phyloP scores from a whole-genome alignment of 1,140 invertebrate species.

The Heterodera carotae region DNA sequence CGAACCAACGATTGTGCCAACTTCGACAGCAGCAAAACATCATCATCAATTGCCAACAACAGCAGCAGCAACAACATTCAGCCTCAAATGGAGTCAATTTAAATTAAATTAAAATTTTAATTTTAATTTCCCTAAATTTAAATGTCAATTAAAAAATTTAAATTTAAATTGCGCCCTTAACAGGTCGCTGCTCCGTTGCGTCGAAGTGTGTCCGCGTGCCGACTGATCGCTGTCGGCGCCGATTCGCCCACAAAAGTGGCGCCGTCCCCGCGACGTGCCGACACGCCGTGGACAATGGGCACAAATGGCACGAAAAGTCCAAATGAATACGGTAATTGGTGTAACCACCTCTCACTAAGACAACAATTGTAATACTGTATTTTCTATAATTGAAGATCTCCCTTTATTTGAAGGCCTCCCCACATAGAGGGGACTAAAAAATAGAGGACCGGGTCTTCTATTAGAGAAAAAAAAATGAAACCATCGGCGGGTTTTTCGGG shows the following conservation, averaged over 20 bases:
- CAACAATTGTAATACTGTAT: constrained; percentile 6
- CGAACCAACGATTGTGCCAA: constrained; percentile 24
- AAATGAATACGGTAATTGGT: not conserved
- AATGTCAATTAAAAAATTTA: not conserved
- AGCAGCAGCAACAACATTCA: not conserved
- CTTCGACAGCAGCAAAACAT: not conserved
- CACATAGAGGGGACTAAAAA: too few species aligned
- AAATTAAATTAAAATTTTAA: constrained; percentile 27
- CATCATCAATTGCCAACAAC: not conserved
- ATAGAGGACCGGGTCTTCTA: too few species aligned
- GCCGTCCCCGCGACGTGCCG: not conserved
- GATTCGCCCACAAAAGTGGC: not conserved
- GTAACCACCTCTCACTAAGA: too few species aligned
- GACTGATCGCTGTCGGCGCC: constrained; percentile 17
- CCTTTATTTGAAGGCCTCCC: too few species aligned
- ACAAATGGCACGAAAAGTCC: not conserved
- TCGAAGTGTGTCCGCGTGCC: constrained; percentile 28
- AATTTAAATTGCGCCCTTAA: not conserved
- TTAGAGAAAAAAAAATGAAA: too few species aligned
- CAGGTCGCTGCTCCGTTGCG: not conserved
- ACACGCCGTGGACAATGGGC: not conserved
- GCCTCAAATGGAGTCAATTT: constrained; percentile 12
- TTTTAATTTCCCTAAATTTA: not conserved
- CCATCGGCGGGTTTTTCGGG: too few species aligned
- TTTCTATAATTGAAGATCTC: too few species aligned